Evolutionary conservation across 2,113 vertebrate genomes (phyloP), one percentile per base, ranked within the genome.

Genomic region (Martes martes): DNA sequence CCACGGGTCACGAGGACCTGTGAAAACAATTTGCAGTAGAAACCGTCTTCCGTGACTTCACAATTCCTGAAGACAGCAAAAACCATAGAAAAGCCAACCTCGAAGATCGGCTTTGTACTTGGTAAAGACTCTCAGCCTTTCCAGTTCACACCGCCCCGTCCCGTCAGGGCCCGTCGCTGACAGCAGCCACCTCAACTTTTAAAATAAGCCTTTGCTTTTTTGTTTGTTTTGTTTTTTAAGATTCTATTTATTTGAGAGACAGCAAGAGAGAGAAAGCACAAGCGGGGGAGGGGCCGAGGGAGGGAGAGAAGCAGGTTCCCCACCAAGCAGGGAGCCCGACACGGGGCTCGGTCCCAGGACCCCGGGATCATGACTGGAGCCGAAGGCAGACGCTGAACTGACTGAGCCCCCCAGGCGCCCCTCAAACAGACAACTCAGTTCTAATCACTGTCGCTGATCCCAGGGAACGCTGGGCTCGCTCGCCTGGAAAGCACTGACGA

Each of bases 81-180:
- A 61, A 47, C 42, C 8, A 33, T 1, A n/a, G 0, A 76, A 42
- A 95, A 81, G 16, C 31, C 55, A 18, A 10, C 65, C 1, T 24
- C 19, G 36, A 7, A 52, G 59, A 42, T 6, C 31, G 11, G 57
- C 18, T 65, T 7, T 74, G 31, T 7, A 6, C 65, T 55, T 23
- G 1, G 11, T 15, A 50, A 33, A 73, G 36, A 36, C 7, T 2
- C 57, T 39, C 11, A 45, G 14, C 11, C 5, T 6, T 18, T 31
- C 47, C 9, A 1, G 1, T 33, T 11, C 2, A 18, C 16, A 4
- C 55, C 2, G 31, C 8, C 31, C 55, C 0, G 0, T 5, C 45
- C 28, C 9, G 16, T 33, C 80, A 81, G n/a, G 28, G 55, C 15
- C 28, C 4, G 13, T 45, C 1, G n/a, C 6, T 1, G 21, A 26